phyloP scores from a whole-genome alignment of 2,797 vertebrate species.

The Esox masquinongy region DNA sequence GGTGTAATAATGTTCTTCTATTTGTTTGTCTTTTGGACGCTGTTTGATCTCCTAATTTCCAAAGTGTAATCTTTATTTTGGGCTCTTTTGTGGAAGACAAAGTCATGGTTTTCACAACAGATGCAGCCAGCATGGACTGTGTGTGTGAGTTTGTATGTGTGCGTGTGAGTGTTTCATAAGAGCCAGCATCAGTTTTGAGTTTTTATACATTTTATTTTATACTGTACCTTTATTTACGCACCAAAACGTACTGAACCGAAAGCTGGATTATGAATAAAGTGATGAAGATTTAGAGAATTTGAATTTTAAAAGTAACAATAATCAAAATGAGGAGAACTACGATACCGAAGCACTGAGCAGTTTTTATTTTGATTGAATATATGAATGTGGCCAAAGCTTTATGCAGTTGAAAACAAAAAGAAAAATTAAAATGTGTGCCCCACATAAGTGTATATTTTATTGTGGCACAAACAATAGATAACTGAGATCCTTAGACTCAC shows the following conservation, averaged over 20 bases:
- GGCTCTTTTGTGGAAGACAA: conserved; percentile 67
- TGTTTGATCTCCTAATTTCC: conserved; percentile 73
- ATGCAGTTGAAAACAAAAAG: conserved; percentile 81
- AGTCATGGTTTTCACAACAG: conserved; percentile 63
- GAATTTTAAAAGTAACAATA: conserved; percentile 56
- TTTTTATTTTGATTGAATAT: conserved; percentile 85
- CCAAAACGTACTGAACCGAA: conserved; percentile 76
- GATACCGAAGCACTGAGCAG: conserved; percentile 84
- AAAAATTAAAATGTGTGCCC: conserved; percentile 72
- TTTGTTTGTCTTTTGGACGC: conserved; percentile 72
- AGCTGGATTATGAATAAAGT: conserved; percentile 66
- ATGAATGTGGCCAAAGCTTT: conserved; percentile 96
- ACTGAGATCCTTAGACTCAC: conserved; percentile 74
- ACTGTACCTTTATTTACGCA: conserved; percentile 65
- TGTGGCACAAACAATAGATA: conserved; percentile 73
- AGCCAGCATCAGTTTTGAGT: conserved; percentile 74
- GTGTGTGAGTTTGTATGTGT: conserved; percentile 28
- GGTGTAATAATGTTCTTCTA: conserved; percentile 74
- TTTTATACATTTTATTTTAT: conserved; percentile 56
- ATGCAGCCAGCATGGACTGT: conserved; percentile 75
- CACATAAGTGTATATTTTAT: conserved; percentile 81
- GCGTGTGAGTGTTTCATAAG: conserved; percentile 56
- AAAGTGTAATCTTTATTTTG: conserved; percentile 75
- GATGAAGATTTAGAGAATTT: conserved; percentile 60
- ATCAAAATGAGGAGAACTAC: conserved; percentile 59